Conservation (phyloP, 2,888 invertebrate species). For the Acleris laterana region DNA sequence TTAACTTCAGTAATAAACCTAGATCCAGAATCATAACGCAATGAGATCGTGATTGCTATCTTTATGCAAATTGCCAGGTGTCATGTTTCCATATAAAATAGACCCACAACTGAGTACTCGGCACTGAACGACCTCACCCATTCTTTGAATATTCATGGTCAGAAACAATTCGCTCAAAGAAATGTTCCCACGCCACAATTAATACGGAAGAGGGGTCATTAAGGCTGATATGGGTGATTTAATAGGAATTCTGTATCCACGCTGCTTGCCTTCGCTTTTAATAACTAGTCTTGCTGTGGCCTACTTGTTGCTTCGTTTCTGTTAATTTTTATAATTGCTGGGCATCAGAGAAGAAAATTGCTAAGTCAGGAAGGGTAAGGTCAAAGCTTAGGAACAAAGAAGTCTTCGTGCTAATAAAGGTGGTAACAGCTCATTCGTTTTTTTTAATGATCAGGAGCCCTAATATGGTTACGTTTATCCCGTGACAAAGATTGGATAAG, state of each 20-base stretch:
- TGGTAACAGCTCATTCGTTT: too few species aligned
- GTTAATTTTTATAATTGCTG: constrained; percentile 22
- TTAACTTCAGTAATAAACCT: background rate
- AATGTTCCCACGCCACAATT: constrained; percentile 70
- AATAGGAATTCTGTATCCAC: constrained; percentile 53
- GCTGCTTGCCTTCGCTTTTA: constrained; percentile 49
- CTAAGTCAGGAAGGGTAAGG: background rate
- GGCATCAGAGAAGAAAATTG: constrained; percentile 15
- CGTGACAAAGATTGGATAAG: too few species aligned
- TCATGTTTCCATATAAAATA: too few species aligned
- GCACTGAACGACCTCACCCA: constrained; percentile 20
- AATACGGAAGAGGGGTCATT: constrained; percentile 67
- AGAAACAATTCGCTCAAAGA: constrained; percentile 50
- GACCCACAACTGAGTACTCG: too few species aligned
- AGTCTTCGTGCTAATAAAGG: background rate
- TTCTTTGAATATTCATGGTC: constrained; percentile 53
- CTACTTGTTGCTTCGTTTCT: constrained; percentile 23
- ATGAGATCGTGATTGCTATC: background rate
- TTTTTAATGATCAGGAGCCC: too few species aligned
- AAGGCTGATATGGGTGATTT: constrained; percentile 66
- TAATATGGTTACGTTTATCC: too few species aligned
- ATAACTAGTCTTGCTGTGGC: constrained; percentile 19
- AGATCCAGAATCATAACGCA: background rate
- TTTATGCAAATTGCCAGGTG: background rate
- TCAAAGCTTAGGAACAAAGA: too few species aligned